These are phyloP conservation scores for Vireo griseus DNA, from an alignment of 2,797 vertebrate species.

Conservation along the genomic window DNA sequence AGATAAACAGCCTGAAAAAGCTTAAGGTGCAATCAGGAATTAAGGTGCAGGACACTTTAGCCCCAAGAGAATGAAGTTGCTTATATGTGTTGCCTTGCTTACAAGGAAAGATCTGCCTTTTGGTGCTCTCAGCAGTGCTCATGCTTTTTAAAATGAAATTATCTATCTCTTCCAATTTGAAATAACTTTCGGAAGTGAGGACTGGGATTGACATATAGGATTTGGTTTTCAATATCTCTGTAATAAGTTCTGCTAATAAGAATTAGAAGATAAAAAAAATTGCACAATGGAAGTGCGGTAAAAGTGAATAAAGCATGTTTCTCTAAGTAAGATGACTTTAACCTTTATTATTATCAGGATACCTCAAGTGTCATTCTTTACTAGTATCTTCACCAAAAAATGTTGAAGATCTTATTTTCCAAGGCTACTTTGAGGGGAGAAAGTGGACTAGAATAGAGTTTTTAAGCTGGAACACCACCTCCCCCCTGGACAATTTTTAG, in stretches of 20 bases:
- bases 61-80: background rate
- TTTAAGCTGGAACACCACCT: background rate
- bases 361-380: background rate
- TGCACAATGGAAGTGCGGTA: background rate
- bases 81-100: background rate
- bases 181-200: background rate
- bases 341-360: background rate
- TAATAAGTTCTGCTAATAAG: background rate
- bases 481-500: accelerated
- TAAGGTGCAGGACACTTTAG: background rate
- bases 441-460: background rate
- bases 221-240: background rate
- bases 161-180: background rate
- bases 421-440: background rate
- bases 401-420: background rate
- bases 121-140: accelerated
- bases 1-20: background rate
- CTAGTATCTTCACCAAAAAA: background rate
- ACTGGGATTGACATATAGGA: background rate
- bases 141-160: background rate
- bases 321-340: background rate
- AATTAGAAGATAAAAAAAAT: background rate
- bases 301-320: background rate
- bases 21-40: background rate
- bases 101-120: background rate